phyloP scores from a whole-genome alignment of 1,140 invertebrate genomes.

The Magallana gigas region DNA sequence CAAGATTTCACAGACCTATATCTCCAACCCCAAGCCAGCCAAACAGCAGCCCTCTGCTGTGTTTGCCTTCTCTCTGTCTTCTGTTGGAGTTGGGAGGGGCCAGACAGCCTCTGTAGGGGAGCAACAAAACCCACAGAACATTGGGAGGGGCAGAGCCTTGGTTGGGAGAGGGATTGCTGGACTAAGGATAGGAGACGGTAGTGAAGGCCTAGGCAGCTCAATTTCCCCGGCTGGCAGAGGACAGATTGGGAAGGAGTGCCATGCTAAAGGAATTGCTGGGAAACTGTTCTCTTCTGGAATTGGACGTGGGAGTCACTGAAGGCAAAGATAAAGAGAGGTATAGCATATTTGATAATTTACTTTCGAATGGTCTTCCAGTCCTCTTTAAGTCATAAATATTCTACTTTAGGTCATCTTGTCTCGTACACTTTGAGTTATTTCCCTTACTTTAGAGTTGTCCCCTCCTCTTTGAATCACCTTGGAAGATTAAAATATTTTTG shows the following conservation, averaged over 20 bases:
- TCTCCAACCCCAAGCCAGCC: background rate
- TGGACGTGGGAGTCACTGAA: background rate
- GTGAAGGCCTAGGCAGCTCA: background rate
- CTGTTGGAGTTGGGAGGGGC: conserved; percentile 42
- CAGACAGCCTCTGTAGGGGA: background rate
- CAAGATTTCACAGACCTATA: background rate
- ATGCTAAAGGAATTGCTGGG: background rate
- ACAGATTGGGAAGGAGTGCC: background rate
- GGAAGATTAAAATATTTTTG: too few relatives aligned
- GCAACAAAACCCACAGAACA: background rate
- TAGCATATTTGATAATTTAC: too few relatives aligned
- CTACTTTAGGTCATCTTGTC: too few relatives aligned
- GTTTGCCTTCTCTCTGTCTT: conserved; percentile 27
- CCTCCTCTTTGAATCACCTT: too few relatives aligned
- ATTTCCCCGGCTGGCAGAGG: background rate
- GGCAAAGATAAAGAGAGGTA: too few relatives aligned
- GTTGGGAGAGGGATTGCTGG: background rate
- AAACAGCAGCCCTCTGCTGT: background rate
- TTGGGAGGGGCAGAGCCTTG: background rate
- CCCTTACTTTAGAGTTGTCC: too few relatives aligned
- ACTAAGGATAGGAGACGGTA: background rate
- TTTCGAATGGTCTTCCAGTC: too few relatives aligned
- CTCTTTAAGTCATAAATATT: too few relatives aligned
- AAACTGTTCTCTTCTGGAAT: background rate
- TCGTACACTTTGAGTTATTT: too few relatives aligned